Conservation (phyloP, 1,140 invertebrate genomes). For the Drosophila athabasca region DNA sequence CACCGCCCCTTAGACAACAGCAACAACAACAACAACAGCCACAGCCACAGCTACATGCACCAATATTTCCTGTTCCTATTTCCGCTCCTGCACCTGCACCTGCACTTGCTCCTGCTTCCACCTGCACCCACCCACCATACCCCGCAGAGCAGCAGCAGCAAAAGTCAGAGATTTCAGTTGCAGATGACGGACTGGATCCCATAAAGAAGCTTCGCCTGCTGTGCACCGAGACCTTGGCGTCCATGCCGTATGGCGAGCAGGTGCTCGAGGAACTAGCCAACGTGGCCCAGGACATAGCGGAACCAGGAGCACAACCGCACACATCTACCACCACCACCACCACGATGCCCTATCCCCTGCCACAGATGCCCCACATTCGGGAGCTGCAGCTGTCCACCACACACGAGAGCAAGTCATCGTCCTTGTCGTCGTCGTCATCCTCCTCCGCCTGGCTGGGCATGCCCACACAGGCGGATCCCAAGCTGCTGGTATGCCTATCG, state of each 20-base stretch:
- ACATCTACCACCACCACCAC: neutral
- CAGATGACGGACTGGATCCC: slow-evolving; percentile 43
- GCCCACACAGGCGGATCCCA: slow-evolving; percentile 86
- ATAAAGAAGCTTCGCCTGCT: slow-evolving; percentile 84
- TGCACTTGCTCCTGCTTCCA: neutral
- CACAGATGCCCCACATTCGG: slow-evolving; percentile 68
- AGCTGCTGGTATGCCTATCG: slow-evolving; percentile 88
- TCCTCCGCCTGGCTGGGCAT: slow-evolving; percentile 85
- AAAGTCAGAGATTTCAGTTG: slow-evolving; percentile 52
- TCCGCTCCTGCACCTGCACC: neutral
- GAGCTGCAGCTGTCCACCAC: slow-evolving; percentile 57
- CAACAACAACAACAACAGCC: slow-evolving; percentile 10
- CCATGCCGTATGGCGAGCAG: slow-evolving; percentile 87
- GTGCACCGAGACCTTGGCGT: slow-evolving; percentile 87
- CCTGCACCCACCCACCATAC: slow-evolving; percentile 2
- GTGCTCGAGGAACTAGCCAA: slow-evolving; percentile 88
- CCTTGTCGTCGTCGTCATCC: neutral
- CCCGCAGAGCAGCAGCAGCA: slow-evolving; percentile 5
- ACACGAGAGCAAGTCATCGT: slow-evolving; percentile 17
- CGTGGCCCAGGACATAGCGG: slow-evolving; percentile 86
- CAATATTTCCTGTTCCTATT: slow-evolving; percentile 1
- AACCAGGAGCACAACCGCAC: slow-evolving; percentile 12
- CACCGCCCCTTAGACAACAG: slow-evolving; percentile 34
- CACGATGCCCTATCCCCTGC: slow-evolving; percentile 74
- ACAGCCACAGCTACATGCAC: slow-evolving; percentile 17